Evolutionary conservation across 2,113 vertebrate genomes (phyloP).

Genomic region (Dasypus novemcinctus): DNA sequence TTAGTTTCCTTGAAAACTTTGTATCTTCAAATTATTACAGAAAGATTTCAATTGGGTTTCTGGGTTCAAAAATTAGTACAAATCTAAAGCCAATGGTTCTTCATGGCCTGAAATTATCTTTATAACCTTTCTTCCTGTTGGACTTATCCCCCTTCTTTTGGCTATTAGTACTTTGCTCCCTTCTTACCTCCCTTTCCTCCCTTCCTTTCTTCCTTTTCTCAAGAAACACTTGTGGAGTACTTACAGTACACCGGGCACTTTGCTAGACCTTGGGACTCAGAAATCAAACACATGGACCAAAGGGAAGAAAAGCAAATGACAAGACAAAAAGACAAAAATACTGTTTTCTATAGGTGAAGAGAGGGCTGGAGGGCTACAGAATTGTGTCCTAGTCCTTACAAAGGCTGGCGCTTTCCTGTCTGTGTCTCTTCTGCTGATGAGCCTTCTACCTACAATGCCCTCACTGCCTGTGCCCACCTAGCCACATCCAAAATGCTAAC

Average conservation of each 20-base stretch:
- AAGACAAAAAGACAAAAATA: background rate
- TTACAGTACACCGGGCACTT: background rate
- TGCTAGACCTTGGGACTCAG: background rate
- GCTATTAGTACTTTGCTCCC: background rate
- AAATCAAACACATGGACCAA: background rate
- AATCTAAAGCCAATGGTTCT: background rate
- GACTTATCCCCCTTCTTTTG: background rate
- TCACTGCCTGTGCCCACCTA: background rate
- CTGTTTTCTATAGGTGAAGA: background rate
- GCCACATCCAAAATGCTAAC: background rate
- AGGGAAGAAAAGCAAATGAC: background rate
- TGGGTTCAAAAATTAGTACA: constrained; percentile 13
- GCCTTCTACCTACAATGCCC: background rate
- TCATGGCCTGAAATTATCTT: background rate
- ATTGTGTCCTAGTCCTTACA: background rate
- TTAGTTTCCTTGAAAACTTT: constrained; percentile 52
- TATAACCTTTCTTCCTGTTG: background rate
- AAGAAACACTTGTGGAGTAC: background rate
- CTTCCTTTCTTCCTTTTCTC: background rate
- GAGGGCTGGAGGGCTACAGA: background rate
- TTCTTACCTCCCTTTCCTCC: fast-evolving
- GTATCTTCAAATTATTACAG: background rate
- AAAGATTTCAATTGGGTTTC: constrained; percentile 41
- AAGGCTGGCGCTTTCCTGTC: background rate
- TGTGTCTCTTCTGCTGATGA: background rate